These are phyloP conservation scores for Halichondria panicea DNA, from an alignment of 37 sponge, comb jelly and placozoan genomes.

Conservation along the genomic window DNA sequence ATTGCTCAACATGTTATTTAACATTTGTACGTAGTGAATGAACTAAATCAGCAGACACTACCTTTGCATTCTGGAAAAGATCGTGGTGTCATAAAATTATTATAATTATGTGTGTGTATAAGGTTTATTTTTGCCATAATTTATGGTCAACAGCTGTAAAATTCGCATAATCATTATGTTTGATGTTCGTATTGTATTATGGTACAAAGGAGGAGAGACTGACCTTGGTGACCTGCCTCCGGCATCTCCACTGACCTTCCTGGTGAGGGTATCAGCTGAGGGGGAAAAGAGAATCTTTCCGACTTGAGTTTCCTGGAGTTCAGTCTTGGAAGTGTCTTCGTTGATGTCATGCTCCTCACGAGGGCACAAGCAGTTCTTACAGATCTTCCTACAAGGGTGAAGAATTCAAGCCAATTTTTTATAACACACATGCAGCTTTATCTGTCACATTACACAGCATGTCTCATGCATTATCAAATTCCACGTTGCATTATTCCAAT, in stretches of 20 bases:
- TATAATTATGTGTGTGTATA: no score
- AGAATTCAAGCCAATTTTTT: no score
- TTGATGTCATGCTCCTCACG: conserved; percentile 80
- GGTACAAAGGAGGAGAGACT: no score
- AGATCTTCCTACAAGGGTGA: conserved; percentile 64
- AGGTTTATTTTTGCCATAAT: no score
- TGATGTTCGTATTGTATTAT: no score
- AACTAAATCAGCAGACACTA: background rate
- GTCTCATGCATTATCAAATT: no score
- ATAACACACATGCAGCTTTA: no score
- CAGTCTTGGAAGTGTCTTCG: conserved; percentile 15
- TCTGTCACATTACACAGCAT: no score
- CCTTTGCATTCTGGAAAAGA: background rate
- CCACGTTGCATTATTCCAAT: no score
- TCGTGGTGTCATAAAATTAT: no score
- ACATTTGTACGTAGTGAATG: background rate
- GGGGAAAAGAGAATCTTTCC: conserved; percentile 57
- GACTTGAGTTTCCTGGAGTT: conserved; percentile 9
- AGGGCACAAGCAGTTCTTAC: conserved; percentile 81
- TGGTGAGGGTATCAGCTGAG: conserved; percentile 31
- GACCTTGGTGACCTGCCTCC: conserved; percentile 28
- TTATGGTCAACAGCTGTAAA: no score
- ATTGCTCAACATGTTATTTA: background rate
- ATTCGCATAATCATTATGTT: no score
- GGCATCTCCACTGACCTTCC: background rate